A percentile compares a stretch with the other conserved stretches of the same genome.
Conservation (phyloP, 2,888 invertebrate species). For the Erebia aethiops region DNA sequence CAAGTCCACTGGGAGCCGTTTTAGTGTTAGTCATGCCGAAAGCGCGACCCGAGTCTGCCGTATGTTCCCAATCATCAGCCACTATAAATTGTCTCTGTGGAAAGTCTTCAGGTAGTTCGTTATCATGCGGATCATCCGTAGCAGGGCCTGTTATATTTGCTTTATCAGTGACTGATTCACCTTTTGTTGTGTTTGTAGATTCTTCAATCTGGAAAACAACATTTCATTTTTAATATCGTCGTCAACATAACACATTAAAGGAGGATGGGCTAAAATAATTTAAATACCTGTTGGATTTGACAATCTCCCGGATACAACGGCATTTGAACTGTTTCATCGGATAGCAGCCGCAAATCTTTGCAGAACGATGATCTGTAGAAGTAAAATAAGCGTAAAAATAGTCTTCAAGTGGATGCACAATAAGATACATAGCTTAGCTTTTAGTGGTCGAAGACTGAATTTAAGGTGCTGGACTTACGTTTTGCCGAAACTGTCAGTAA, state of each 20-base stretch:
- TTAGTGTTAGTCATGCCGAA: constrained; percentile 83
- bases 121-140: constrained; percentile 64
- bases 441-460: constrained; percentile 12
- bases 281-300: constrained; percentile 81
- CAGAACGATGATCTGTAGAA: constrained; percentile 88
- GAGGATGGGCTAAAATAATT: not conserved
- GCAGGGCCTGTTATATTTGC: constrained; percentile 58
- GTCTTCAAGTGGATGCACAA: too few species aligned
- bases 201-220: constrained; percentile 53
- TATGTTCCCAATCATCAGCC: constrained; percentile 78
- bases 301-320: constrained; percentile 91
- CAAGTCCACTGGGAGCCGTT: constrained; percentile 67
- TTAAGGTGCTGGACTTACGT: constrained; percentile 73
- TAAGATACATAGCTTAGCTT: not conserved
- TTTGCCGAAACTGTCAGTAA: constrained; percentile 93
- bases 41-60: constrained; percentile 83
- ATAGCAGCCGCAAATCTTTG: constrained; percentile 88
- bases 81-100: constrained; percentile 67
- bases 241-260: not conserved
- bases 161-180: constrained; percentile 49
- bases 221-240: constrained; percentile 1
- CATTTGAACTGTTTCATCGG: constrained; percentile 88
- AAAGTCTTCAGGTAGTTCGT: constrained; percentile 71
- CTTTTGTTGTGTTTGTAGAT: constrained; percentile 51
- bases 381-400: not conserved